phyloP scores from a whole-genome alignment of 1,140 invertebrate genomes.

The Hylaeus anthracinus region DNA sequence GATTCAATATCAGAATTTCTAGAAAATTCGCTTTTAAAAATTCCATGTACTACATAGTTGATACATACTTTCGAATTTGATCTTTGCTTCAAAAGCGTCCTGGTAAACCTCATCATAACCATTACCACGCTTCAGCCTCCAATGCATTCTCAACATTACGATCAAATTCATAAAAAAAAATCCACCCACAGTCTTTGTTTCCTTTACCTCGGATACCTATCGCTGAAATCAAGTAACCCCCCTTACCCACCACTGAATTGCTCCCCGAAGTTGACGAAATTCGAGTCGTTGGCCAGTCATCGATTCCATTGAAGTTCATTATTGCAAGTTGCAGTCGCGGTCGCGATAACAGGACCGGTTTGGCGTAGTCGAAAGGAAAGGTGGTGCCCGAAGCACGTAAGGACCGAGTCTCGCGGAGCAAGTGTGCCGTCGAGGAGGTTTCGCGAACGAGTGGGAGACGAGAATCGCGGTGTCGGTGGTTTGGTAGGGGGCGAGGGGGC shows the following conservation, averaged over 20 bases:
- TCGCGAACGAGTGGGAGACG: neutral
- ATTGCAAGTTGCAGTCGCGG: slow-evolving; percentile 25
- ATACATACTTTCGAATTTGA: too few relatives aligned
- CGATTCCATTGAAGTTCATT: slow-evolving; percentile 32
- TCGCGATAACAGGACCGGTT: slow-evolving; percentile 37
- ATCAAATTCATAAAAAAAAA: too few relatives aligned
- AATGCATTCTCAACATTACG: too few relatives aligned
- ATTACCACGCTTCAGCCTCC: too few relatives aligned
- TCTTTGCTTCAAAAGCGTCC: too few relatives aligned
- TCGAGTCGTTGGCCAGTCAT: slow-evolving; percentile 9
- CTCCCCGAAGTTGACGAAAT: neutral
- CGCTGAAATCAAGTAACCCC: neutral
- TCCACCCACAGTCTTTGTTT: neutral
- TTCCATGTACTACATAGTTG: too few relatives aligned
- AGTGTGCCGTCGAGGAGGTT: too few relatives aligned
- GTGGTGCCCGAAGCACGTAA: slow-evolving; percentile 18
- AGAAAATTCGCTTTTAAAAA: too few relatives aligned
- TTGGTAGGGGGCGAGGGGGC: neutral
- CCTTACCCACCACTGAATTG: slow-evolving; percentile 12
- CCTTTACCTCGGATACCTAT: neutral
- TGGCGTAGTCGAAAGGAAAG: slow-evolving; percentile 16
- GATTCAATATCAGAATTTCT: too few relatives aligned
- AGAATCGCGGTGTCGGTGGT: neutral
- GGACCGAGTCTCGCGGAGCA: slow-evolving; percentile 6
- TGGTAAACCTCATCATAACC: too few relatives aligned